Base-by-base conservation (phyloP, 2,113 vertebrate species). In the Hystrix brachyura region DNA sequence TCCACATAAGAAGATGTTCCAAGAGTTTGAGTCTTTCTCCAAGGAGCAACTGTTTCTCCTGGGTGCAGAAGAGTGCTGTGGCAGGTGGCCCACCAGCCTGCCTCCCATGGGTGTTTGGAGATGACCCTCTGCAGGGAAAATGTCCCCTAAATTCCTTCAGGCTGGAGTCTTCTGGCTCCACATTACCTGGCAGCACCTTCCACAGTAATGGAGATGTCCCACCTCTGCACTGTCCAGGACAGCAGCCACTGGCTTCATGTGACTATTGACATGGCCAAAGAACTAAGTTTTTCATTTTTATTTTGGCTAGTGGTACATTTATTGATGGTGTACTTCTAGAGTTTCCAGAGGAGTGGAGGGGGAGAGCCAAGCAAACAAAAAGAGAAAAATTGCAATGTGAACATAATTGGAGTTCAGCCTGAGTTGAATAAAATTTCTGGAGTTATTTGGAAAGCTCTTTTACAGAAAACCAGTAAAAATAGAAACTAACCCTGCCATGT, bases 51-150 rank as follows among this genome's bases (percentile, higher is more conserved):
- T 21, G n/a, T 55, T 53, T 27, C 43, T 79, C 15, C 34, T 79
- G 5, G n/a, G 55, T 19, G 14, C 46, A 19, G 48, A 43, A 64
- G 23, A 27, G 53, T 1, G 19, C 23, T 0, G 0, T 7, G 23
- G 51, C n/a, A 19, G 8, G 3, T 38, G 57, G 15, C 18, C 10
- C 5, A 48, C 34, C 89, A 21, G 0, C 38, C 48, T 21, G 48
- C 15, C 71, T 62, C 3, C 1, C 43, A 12, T 53, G 23, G 23
- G 32, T 69, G 55, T 7, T n/a, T 32, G 43, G 80, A 82, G 46
- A 69, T 12, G 23, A 4, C 25, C 38, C 55, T 3, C 0, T 12
- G 10, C 19, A 32, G 38, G 1, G 15, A n/a, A 4, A 27, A 25
- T 11, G 29, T 53, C 32, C 23, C 21, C 85, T 23, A 11, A n/a